phyloP scores from a whole-genome alignment of 30 jellyfish, hydroid and myxozoan species.

The Hydra vulgaris region DNA sequence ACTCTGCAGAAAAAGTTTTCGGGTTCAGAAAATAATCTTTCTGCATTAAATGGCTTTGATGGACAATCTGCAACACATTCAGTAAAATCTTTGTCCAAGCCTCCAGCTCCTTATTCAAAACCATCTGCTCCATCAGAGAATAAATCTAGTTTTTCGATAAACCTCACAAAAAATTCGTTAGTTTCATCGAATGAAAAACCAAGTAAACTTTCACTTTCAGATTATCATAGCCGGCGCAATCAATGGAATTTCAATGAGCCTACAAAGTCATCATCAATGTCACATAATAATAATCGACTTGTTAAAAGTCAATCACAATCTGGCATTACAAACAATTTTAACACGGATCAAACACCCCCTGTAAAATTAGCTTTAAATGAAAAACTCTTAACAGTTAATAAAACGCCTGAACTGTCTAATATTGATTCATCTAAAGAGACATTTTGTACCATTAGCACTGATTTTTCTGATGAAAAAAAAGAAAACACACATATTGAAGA shows the following conservation, averaged over 20 bases:
- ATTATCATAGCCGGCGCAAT: constrained; percentile 8
- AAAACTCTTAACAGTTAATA: background rate
- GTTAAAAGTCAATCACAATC: background rate
- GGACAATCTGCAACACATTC: background rate
- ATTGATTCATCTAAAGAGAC: background rate
- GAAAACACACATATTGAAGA: constrained; percentile 4
- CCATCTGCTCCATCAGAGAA: background rate
- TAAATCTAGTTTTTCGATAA: too few species aligned
- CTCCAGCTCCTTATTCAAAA: background rate
- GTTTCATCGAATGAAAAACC: background rate
- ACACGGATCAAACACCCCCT: background rate
- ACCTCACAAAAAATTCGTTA: background rate
- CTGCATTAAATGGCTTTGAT: background rate
- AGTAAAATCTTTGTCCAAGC: too few species aligned
- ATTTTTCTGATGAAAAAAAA: background rate
- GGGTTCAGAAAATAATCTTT: background rate
- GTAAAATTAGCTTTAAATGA: too few species aligned
- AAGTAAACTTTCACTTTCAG: constrained; percentile 1
- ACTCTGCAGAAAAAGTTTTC: background rate
- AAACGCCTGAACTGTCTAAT: background rate
- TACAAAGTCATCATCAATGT: background rate
- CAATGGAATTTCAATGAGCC: background rate
- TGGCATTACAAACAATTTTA: background rate
- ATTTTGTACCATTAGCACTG: background rate
- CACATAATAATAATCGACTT: background rate